Evolutionary conservation across 2,797 vertebrate genomes (phyloP).

Genomic region (Argentina silus): DNA sequence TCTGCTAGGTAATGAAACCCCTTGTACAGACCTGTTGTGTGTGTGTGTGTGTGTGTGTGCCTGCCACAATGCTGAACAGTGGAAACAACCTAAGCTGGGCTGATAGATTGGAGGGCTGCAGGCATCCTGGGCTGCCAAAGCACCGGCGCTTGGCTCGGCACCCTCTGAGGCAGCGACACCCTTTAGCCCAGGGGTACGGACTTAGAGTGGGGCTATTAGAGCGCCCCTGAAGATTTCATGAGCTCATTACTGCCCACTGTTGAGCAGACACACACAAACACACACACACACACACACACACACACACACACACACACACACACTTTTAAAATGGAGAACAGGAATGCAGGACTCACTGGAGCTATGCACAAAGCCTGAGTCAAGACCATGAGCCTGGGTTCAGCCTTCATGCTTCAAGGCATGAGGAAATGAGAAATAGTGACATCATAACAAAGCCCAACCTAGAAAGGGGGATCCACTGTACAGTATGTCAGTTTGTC

Average conservation of each 20-base stretch:
- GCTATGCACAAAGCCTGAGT: slow-evolving; percentile 24
- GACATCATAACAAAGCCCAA: slow-evolving; percentile 7
- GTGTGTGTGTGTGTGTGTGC: slow-evolving; percentile 7
- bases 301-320: slow-evolving; percentile 16
- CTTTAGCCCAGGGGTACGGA: slow-evolving; percentile 60
- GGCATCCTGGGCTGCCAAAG: slow-evolving; percentile 47
- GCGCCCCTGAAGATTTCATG: slow-evolving; percentile 65
- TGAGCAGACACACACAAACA: slow-evolving; percentile 34
- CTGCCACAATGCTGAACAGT: slow-evolving; percentile 60
- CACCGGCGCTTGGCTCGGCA: slow-evolving; percentile 54
- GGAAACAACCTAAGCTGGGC: slow-evolving; percentile 62
- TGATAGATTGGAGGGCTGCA: slow-evolving; percentile 67
- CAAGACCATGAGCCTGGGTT: slow-evolving; percentile 33
- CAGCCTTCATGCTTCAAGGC: not conserved
- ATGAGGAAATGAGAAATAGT: slow-evolving; percentile 8
- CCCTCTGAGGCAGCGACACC: slow-evolving; percentile 48
- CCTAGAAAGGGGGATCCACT: not conserved
- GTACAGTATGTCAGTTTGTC: too few species aligned
- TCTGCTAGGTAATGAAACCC: slow-evolving; percentile 59
- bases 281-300: not conserved
- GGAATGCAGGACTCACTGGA: slow-evolving; percentile 39
- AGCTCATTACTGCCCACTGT: slow-evolving; percentile 72
- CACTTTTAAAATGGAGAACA: slow-evolving; percentile 39
- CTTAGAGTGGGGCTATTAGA: slow-evolving; percentile 71
- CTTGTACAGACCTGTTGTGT: slow-evolving; percentile 42